These are phyloP conservation scores for Phyllopteryx taeniolatus DNA, from an alignment of 2,113 vertebrate species.

Conservation along the genomic window DNA sequence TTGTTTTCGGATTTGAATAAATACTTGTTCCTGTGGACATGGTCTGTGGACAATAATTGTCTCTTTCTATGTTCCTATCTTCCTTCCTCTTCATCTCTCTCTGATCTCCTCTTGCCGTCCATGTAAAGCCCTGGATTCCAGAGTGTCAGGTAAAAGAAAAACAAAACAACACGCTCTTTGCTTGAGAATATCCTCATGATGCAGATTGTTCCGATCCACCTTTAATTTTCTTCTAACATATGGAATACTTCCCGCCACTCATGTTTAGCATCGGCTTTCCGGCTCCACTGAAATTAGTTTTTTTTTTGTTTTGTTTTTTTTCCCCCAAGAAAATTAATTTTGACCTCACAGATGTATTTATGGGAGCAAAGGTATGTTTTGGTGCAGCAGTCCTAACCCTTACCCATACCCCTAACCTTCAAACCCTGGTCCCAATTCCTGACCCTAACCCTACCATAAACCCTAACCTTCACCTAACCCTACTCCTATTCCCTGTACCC, in stretches of 20 bases:
- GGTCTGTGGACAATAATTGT: conserved; percentile 14
- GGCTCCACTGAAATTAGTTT: conserved; percentile 27
- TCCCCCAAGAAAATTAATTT: conserved; percentile 6
- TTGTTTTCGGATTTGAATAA: background rate
- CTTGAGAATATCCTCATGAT: conserved; percentile 2
- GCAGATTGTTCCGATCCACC: conserved; percentile 27
- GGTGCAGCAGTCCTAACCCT: background rate
- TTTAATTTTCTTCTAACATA: conserved; percentile 22
- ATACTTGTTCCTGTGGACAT: background rate
- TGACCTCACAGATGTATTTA: background rate
- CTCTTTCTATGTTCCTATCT: conserved; percentile 61
- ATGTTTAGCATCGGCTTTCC: conserved; percentile 35
- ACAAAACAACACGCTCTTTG: conserved; percentile 16
- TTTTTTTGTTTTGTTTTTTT: conserved; percentile 13
- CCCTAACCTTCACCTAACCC: background rate
- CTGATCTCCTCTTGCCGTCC: conserved; percentile 52
- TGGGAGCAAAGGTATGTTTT: background rate
- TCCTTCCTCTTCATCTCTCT: conserved; percentile 51
- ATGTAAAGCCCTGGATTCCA: conserved; percentile 71
- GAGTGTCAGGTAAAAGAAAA: conserved; percentile 71
- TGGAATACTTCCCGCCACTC: conserved; percentile 40
- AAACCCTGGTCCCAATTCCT: background rate
- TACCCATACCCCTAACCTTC: background rate
- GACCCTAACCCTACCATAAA: background rate
- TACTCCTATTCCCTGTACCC: background rate